Evolutionary conservation across 1,140 invertebrate species (phyloP).

Genomic region (Galleria mellonella): DNA sequence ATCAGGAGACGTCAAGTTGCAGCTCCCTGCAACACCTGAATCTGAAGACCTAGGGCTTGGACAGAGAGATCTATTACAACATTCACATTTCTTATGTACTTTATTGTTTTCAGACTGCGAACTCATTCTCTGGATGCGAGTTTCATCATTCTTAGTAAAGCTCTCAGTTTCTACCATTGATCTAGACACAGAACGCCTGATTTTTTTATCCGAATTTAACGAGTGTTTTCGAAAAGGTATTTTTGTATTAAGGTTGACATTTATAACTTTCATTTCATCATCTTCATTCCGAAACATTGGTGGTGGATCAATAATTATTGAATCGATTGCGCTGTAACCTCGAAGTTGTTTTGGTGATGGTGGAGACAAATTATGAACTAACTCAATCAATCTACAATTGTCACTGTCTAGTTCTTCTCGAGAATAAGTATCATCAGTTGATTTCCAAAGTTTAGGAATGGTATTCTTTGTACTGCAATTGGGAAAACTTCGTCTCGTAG

Average conservation of each 20-base stretch:
- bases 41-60: constrained; percentile 84
- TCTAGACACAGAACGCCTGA: constrained; percentile 57
- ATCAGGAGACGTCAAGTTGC: constrained; percentile 80
- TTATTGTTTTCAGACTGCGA: constrained; percentile 54
- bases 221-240: constrained; percentile 67
- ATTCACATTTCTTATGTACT: constrained; percentile 71
- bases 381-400: constrained; percentile 23
- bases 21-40: constrained; percentile 88
- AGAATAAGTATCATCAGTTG: constrained; percentile 49
- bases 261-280: constrained; percentile 59
- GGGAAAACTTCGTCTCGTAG: constrained; percentile 57
- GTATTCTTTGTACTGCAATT: constrained; percentile 39
- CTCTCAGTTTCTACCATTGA: constrained; percentile 61
- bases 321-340: constrained; percentile 28
- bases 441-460: constrained; percentile 56
- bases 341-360: constrained; percentile 46
- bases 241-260: constrained; percentile 55
- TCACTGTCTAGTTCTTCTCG: constrained; percentile 28
- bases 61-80: constrained; percentile 76
- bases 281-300: constrained; percentile 73
- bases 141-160: constrained; percentile 33
- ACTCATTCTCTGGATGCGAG: constrained; percentile 52
- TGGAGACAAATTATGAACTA: constrained; percentile 55
- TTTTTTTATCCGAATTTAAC: constrained; percentile 67
- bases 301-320: constrained; percentile 73